Percentiles rank a stretch among this genome's conserved stretches.
Evolutionary conservation across 2,797 vertebrate genomes (phyloP).

Genomic region (Falco berigora): DNA sequence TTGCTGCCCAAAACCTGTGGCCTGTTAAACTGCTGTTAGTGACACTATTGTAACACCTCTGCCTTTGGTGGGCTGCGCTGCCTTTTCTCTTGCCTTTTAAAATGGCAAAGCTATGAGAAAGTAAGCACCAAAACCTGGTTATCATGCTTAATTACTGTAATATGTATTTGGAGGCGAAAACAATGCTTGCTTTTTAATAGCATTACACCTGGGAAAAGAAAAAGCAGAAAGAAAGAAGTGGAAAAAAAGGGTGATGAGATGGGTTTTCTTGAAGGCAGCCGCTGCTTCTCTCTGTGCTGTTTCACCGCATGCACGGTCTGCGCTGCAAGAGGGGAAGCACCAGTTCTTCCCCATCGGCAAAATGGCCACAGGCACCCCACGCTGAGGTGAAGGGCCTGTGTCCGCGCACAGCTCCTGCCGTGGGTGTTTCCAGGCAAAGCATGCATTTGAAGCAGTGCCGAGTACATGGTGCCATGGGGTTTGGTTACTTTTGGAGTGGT

Average conservation of each 20-base stretch:
- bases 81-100: neutral
- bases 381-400: neutral
- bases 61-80: neutral
- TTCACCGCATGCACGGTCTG: neutral
- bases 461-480: neutral
- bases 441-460: neutral
- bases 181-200: neutral
- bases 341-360: neutral
- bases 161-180: neutral
- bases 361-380: neutral
- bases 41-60: neutral
- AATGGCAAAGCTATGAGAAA: neutral
- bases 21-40: neutral
- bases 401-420: rapidly evolving
- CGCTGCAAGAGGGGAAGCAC: rapidly evolving
- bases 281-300: rapidly evolving
- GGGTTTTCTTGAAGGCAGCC: neutral
- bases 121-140: neutral
- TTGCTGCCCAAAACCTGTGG: neutral
- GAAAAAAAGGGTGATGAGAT: neutral
- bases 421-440: neutral
- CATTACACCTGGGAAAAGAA: neutral
- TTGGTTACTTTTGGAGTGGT: neutral
- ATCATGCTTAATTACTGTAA: neutral
- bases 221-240: neutral